Evolutionary conservation across 1,140 invertebrate genomes (phyloP).

Genomic region (Diabrotica undecimpunctata): DNA sequence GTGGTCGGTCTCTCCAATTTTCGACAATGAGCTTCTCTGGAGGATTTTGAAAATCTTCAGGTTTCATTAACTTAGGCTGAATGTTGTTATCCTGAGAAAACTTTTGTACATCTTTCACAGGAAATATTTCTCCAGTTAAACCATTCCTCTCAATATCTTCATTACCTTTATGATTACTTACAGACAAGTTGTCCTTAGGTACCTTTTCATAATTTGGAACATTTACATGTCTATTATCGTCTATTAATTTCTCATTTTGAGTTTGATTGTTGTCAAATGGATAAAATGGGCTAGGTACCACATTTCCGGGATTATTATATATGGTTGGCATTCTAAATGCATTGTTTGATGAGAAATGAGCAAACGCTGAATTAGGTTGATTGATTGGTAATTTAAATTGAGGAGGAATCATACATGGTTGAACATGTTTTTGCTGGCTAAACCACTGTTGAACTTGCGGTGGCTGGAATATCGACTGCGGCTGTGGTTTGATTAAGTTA

Average conservation of each 20-base stretch:
- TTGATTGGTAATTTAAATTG: conserved; percentile 12
- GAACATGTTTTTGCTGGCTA: not conserved
- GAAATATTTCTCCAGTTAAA: too few relatives aligned
- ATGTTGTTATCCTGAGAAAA: not conserved
- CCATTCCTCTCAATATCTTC: not conserved
- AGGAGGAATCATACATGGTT: not conserved
- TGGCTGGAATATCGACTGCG: not conserved
- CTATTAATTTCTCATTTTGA: not conserved
- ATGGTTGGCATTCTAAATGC: not conserved
- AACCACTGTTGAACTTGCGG: conserved; percentile 6
- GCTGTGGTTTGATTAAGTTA: conserved; percentile 4
- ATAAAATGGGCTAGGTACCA: too few relatives aligned
- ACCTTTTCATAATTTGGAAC: not conserved
- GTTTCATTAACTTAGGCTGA: not conserved
- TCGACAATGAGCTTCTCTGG: not conserved
- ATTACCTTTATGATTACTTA: not conserved
- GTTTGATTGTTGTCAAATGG: not conserved
- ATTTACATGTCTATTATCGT: not conserved
- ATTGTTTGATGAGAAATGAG: conserved; percentile 5
- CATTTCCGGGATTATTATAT: not conserved
- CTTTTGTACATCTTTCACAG: too few relatives aligned
- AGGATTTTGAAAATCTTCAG: not conserved
- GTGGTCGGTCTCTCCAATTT: not conserved
- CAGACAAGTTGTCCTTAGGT: not conserved
- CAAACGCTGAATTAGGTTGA: conserved; percentile 24